A percentile compares a stretch with the other conserved stretches of the same genome.
Conservation (phyloP, 2,888 invertebrate genomes). For the Holacanthella duospinosa region DNA sequence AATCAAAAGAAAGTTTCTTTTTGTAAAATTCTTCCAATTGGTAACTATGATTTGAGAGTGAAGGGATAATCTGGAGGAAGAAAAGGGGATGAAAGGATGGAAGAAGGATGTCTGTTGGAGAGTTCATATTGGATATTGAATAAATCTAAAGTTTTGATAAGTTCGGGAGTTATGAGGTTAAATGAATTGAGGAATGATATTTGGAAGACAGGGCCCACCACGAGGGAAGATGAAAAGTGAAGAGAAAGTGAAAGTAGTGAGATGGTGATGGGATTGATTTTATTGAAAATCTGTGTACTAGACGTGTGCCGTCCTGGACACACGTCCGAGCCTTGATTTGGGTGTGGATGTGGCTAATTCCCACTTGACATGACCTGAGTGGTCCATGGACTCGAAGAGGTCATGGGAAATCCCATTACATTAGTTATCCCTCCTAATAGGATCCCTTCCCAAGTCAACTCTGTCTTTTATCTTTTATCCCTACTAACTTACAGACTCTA, state of each 20-base stretch:
- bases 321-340: background rate
- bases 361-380: conserved; percentile 38
- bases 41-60: too few relatives aligned
- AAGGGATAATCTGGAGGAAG: too few relatives aligned
- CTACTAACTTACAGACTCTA: background rate
- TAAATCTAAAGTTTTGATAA: too few relatives aligned
- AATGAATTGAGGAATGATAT: too few relatives aligned
- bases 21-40: too few relatives aligned
- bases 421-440: background rate
- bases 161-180: too few relatives aligned
- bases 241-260: background rate
- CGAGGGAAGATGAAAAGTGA: background rate
- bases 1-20: too few relatives aligned
- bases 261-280: background rate
- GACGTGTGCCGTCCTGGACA: background rate
- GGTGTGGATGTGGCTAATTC: conserved; percentile 21
- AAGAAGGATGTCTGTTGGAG: too few relatives aligned
- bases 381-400: conserved; percentile 29
- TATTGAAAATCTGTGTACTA: background rate
- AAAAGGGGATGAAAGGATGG: too few relatives aligned
- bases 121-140: too few relatives aligned
- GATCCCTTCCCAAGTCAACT: background rate
- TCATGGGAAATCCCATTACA: conserved; percentile 35
- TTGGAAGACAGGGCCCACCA: too few relatives aligned
- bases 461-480: background rate